A percentile compares a stretch with the other conserved stretches of the same genome.
These are phyloP conservation scores for Drosophila eohydei DNA, from an alignment of 2,888 invertebrate species.

Conservation along the genomic window DNA sequence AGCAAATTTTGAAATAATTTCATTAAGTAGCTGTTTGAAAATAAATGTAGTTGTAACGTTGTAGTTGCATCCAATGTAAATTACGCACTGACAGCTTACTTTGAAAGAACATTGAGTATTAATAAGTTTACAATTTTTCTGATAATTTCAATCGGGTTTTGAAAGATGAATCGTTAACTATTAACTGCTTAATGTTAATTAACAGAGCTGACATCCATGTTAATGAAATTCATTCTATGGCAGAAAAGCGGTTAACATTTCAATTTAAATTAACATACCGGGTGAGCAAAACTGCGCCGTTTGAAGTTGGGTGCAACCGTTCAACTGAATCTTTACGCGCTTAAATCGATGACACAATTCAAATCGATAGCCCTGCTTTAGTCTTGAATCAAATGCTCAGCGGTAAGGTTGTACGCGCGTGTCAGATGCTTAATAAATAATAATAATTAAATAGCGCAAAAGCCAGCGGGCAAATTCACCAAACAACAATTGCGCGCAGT, in stretches of 20 bases:
- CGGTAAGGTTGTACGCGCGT: conserved; percentile 42
- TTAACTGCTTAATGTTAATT: background rate
- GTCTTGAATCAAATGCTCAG: conserved; percentile 51
- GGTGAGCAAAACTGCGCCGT: background rate
- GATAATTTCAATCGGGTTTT: background rate
- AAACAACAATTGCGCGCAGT: conserved; percentile 11
- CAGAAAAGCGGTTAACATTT: background rate
- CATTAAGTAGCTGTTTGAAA: background rate
- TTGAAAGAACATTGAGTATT: background rate
- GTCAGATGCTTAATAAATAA: background rate
- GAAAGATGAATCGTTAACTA: background rate
- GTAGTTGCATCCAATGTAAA: background rate
- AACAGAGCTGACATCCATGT: background rate
- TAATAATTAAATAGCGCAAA: conserved; percentile 30
- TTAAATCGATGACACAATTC: conserved; percentile 34
- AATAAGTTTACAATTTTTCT: background rate
- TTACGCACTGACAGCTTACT: background rate
- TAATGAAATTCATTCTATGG: background rate
- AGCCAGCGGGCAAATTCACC: conserved; percentile 6
- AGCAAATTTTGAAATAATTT: background rate
- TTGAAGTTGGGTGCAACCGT: conserved; percentile 16
- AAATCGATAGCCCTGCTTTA: conserved; percentile 41
- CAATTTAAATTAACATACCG: background rate
- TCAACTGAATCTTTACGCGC: background rate
- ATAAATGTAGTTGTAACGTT: background rate